Conservation (phyloP, 2,797 vertebrate species). For the Intellagama lesueurii region DNA sequence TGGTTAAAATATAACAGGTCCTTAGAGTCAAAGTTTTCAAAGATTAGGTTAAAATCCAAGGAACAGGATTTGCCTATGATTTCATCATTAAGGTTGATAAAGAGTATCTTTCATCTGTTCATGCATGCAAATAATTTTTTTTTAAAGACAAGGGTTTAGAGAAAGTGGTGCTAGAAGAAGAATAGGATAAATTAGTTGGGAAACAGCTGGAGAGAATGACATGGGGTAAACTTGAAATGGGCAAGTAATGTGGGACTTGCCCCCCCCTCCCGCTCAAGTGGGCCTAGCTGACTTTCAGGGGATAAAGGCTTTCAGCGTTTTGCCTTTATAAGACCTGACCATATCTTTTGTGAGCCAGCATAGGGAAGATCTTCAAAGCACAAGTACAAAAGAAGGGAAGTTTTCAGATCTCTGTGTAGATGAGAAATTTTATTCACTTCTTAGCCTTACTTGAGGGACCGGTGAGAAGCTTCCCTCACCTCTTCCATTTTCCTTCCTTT, state of each 20-base stretch:
- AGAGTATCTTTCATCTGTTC: background rate
- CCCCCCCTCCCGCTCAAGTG: background rate
- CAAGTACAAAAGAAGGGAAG: constrained; percentile 51
- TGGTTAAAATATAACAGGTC: constrained; percentile 48
- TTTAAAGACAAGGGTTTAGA: background rate
- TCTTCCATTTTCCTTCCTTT: background rate
- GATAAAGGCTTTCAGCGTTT: constrained; percentile 21
- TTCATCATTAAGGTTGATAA: background rate
- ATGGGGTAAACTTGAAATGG: background rate
- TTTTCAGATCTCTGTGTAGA: constrained; percentile 40
- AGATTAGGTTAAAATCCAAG: constrained; percentile 40
- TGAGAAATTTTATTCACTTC: constrained; percentile 26
- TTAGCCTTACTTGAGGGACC: constrained; percentile 43
- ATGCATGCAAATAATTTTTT: background rate
- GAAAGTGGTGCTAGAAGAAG: constrained; percentile 42
- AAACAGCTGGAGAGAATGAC: constrained; percentile 2
- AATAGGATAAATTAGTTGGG: background rate
- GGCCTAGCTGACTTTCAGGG: background rate
- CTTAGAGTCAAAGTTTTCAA: constrained; percentile 32
- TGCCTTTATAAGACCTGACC: constrained; percentile 48
- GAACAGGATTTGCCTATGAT: background rate
- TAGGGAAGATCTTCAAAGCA: constrained; percentile 45
- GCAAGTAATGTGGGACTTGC: constrained; percentile 25
- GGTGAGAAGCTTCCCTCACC: background rate
- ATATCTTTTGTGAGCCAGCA: constrained; percentile 39